Base-by-base conservation (phyloP, 2,888 invertebrate genomes). In the Rhingia campestris region DNA sequence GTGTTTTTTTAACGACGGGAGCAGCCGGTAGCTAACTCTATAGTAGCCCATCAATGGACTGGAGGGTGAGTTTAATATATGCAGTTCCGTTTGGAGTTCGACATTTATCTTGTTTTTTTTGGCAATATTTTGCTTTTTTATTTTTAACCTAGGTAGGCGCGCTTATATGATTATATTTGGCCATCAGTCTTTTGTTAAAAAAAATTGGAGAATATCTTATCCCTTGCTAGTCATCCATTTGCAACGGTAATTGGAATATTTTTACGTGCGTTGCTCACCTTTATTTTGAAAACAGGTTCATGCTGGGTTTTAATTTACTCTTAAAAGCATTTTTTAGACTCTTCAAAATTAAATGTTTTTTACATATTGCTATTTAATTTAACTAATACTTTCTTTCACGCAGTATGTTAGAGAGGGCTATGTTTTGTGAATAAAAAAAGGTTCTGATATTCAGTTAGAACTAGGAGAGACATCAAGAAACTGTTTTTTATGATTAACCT, bases 21-120 rank as follows among this genome's bases (percentile, higher is more conserved):
- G 41, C 63, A 61, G 54, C 53, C 73, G 51, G 63, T 53, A 79
- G 81, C 81, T 67, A 73, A 82, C 81, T 82, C 77, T 32, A 30
- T 41, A 76, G 73, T 79, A 63, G 63, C 43, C 63, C 66, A 82
- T 53, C 63, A 66, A 61, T 77, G 22, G 61, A 43, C 10, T 63
- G 73, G 12, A 53, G 79, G 73, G 51, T 51, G 67, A 45, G 56
- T 59, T 77, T 66, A 76, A 79, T 67, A 70, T 76, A 77, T 73
- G 56, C 72, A 72, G 43, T 73, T 82, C 69, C 82, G 45, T 69
- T 82, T 61, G 63, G 67, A 79, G 45, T 49, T 81, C 43, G 12
- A 43, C 61, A 63, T 56, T 73, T 14, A 51, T 69, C 37, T 67
- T 63, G 47, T 4, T 67, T 53, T 47, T 72, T 51, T 59, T 51